Evolutionary conservation across 2,888 invertebrate genomes (phyloP).

Genomic region (Philaethria dido): DNA sequence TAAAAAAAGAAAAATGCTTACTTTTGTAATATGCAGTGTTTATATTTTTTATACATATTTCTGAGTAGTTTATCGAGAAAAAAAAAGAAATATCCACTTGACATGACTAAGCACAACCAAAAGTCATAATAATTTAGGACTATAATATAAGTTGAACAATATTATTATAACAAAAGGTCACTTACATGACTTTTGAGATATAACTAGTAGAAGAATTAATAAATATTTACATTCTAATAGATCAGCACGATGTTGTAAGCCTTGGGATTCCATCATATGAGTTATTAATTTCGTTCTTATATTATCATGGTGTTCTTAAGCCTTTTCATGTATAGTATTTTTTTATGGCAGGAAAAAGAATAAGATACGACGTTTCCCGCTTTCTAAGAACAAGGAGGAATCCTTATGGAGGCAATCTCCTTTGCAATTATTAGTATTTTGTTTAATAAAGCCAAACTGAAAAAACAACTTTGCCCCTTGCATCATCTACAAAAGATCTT

Average conservation of each 20-base stretch:
- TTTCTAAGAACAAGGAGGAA: no score
- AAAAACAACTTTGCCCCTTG: no score
- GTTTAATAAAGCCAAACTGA: no score
- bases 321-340: background rate
- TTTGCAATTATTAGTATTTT: no score
- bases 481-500: no score
- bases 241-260: constrained; percentile 38
- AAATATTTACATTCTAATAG: constrained; percentile 29
- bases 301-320: background rate
- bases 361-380: no score
- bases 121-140: background rate
- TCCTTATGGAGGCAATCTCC: no score
- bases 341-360: background rate
- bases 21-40: no score
- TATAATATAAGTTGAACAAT: background rate
- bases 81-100: no score
- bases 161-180: constrained; percentile 8
- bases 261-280: constrained; percentile 37
- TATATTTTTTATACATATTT: no score
- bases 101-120: background rate
- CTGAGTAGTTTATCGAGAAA: no score
- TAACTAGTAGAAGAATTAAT: constrained; percentile 14
- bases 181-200: constrained; percentile 6
- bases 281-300: constrained; percentile 8
- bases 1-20: no score